Conservation (phyloP, 2,888 invertebrate species). For the Atrina japonica region DNA sequence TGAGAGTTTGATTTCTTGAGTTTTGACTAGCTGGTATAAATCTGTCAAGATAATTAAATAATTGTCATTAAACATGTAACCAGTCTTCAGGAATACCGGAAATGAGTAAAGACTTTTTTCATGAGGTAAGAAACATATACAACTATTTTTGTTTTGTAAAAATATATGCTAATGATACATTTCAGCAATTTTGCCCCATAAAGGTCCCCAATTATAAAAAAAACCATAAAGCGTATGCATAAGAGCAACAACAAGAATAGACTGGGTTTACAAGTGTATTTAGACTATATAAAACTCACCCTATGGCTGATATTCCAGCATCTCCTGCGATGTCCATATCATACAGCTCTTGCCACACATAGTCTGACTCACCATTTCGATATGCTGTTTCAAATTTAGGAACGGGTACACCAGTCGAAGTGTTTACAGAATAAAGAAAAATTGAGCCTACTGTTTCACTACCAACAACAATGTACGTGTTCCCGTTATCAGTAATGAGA, state of each 20-base stretch:
- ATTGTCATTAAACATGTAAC: too few species aligned
- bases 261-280: too few species aligned
- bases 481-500: slow-evolving; percentile 49
- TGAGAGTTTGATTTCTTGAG: slow-evolving; percentile 48
- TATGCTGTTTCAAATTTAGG: slow-evolving; percentile 50
- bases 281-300: too few species aligned
- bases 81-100: too few species aligned
- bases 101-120: too few species aligned
- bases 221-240: too few species aligned
- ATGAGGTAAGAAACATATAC: too few species aligned
- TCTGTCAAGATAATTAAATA: slow-evolving; percentile 39
- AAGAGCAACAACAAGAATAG: too few species aligned
- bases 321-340: slow-evolving; percentile 51
- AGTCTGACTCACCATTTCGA: slow-evolving; percentile 48
- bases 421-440: slow-evolving; percentile 56
- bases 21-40: slow-evolving; percentile 51
- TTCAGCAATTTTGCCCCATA: too few species aligned
- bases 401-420: slow-evolving; percentile 40
- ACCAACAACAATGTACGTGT: slow-evolving; percentile 51
- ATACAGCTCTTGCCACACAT: slow-evolving; percentile 57
- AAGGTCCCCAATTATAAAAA: too few species aligned
- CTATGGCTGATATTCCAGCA: slow-evolving; percentile 53
- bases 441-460: slow-evolving; percentile 57
- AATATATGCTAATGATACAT: too few species aligned
- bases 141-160: too few species aligned